Evolutionary conservation across 2,113 vertebrate genomes (phyloP).

Genomic region (Ascaphus truei): DNA sequence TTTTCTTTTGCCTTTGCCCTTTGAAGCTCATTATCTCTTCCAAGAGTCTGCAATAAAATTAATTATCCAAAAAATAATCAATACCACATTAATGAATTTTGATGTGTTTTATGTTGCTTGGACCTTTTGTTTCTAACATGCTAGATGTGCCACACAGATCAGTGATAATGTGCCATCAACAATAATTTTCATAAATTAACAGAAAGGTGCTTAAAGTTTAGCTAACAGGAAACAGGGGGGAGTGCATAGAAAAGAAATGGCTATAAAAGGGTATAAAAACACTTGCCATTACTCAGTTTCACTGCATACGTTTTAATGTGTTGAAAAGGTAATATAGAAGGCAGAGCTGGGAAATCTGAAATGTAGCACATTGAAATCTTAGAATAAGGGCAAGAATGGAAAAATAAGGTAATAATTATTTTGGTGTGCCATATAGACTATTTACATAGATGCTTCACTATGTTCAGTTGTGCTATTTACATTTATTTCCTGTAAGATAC

Average conservation of each 20-base stretch:
- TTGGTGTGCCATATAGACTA: conserved; percentile 1
- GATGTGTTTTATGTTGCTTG: conserved; percentile 93
- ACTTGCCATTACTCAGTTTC: conserved; percentile 89
- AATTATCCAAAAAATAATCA: conserved; percentile 96
- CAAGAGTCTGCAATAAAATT: conserved; percentile 98
- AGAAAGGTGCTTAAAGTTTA: conserved; percentile 83
- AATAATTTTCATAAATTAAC: conserved; percentile 97
- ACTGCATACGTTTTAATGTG: conserved; percentile 80
- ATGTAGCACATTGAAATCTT: conserved; percentile 60
- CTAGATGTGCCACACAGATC: conserved; percentile 85
- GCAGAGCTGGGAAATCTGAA: conserved; percentile 60
- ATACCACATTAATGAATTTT: conserved; percentile 95
- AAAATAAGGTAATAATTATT: conserved; percentile 24
- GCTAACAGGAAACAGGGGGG: conserved; percentile 69
- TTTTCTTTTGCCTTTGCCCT: conserved; percentile 77
- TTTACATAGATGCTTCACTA: conserved; percentile 6
- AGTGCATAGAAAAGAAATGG: conserved; percentile 79
- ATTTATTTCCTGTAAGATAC: neutral
- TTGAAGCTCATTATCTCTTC: conserved; percentile 90
- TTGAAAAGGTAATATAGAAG: conserved; percentile 73
- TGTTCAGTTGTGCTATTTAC: conserved; percentile 1
- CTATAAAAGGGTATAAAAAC: conserved; percentile 89
- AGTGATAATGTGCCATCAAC: conserved; percentile 89
- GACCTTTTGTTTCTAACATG: conserved; percentile 86
- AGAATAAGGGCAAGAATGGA: conserved; percentile 16